Percentiles rank a stretch among this genome's conserved stretches.
Evolutionary conservation across 2,888 invertebrate species (phyloP).

Genomic region (Andricus curvator): DNA sequence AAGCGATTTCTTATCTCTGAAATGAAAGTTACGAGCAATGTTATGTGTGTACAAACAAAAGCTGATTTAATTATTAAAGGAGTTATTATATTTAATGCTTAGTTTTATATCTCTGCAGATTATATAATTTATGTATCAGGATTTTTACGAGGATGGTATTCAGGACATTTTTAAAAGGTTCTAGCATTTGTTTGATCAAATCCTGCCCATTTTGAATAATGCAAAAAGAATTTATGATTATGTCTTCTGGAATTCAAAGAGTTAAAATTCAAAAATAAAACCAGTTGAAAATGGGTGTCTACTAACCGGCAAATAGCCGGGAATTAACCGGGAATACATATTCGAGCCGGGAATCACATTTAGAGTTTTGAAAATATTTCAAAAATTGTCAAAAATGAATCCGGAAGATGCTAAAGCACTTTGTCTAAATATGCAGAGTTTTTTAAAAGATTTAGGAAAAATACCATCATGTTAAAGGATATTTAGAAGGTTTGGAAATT

Average conservation of each 20-base stretch:
- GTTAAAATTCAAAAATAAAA: neutral
- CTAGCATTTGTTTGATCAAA: neutral
- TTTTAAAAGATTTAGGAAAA: no score
- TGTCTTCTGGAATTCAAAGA: neutral
- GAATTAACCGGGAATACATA: no score
- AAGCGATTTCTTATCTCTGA: constrained; percentile 4
- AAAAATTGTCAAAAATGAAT: no score
- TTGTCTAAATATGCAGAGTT: no score
- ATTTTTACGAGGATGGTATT: neutral
- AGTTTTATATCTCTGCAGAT: neutral
- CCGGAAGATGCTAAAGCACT: no score
- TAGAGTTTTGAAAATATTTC: no score
- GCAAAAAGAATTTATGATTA: neutral
- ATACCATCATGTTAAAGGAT: no score
- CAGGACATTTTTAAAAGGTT: neutral
- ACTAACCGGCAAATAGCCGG: no score
- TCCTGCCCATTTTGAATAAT: neutral
- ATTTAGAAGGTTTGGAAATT: no score
- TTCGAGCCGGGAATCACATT: no score
- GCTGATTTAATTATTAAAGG: neutral
- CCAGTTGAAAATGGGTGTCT: no score
- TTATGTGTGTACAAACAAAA: constrained; percentile 2
- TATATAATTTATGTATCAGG: neutral
- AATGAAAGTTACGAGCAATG: neutral
- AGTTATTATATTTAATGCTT: constrained; percentile 2